Conservation (phyloP, 2,113 vertebrate species). For the Vidua chalybeata region DNA sequence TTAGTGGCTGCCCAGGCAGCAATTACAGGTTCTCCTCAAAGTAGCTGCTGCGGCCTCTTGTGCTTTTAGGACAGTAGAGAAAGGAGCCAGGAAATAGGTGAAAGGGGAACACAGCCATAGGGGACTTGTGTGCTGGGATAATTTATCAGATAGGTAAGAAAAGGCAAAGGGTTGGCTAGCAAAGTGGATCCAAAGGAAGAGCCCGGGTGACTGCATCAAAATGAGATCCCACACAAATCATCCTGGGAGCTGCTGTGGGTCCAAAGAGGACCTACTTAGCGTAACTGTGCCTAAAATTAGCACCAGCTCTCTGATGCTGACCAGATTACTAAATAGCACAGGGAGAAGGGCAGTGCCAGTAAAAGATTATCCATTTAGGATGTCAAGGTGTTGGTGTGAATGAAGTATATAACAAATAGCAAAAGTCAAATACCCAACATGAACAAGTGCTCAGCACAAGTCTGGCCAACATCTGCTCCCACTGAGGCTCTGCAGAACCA, state of each 20-base stretch:
- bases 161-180: neutral
- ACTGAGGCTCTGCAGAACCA: neutral
- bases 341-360: neutral
- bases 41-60: neutral
- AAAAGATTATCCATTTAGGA: neutral
- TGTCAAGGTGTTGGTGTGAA: neutral
- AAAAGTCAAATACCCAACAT: neutral
- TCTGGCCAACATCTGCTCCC: neutral
- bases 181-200: neutral
- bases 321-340: neutral
- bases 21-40: neutral
- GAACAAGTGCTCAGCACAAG: neutral
- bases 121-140: neutral
- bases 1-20: neutral
- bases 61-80: neutral
- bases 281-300: neutral
- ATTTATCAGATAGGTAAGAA: neutral
- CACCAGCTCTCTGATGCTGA: neutral
- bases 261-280: neutral
- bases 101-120: neutral
- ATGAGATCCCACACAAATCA: neutral
- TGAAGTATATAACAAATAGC: neutral
- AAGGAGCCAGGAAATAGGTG: neutral
- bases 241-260: neutral
- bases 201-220: rapidly evolving